A percentile compares a stretch with the other conserved stretches of the same genome.
Conservation (phyloP, 2,888 invertebrate species). For the Ophonus ardosiacus region DNA sequence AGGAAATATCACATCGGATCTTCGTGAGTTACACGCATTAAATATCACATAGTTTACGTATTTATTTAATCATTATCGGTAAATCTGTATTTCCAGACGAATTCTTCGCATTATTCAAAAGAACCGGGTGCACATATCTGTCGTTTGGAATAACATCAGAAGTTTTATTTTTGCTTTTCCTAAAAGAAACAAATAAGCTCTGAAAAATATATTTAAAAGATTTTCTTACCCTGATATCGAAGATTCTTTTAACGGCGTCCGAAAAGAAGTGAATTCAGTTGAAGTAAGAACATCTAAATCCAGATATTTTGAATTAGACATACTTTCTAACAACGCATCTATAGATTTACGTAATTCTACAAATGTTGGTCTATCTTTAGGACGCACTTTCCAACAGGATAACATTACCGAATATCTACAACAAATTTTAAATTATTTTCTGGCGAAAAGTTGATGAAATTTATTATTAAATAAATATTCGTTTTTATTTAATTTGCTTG, state of each 20-base stretch:
- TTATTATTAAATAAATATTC: no score
- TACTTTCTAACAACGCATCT: conserved; percentile 76
- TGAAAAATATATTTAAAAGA: not conserved
- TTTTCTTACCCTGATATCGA: conserved; percentile 44
- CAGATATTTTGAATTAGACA: conserved; percentile 71
- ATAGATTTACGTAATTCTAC: conserved; percentile 78
- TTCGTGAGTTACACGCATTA: conserved; percentile 7
- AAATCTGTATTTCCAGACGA: conserved; percentile 34
- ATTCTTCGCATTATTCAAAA: conserved; percentile 50
- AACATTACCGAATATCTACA: conserved; percentile 86
- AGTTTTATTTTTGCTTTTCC: conserved; percentile 39
- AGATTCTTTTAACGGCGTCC: conserved; percentile 39
- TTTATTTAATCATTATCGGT: conserved; percentile 55
- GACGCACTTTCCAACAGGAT: conserved; percentile 84
- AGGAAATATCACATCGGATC: conserved; percentile 27
- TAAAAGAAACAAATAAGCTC: conserved; percentile 11
- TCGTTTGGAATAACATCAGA: conserved; percentile 25
- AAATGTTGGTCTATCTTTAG: conserved; percentile 86
- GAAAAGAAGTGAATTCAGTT: conserved; percentile 54
- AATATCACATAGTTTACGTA: conserved; percentile 16
- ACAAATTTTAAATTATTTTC: not conserved
- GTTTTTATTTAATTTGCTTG: no score
- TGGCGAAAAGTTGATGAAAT: not conserved
- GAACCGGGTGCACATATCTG: conserved; percentile 52
- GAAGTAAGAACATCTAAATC: conserved; percentile 66